Evolutionary conservation across 2,888 invertebrate species (phyloP), one percentile per base, ranked within the genome.

Genomic region (Rhyacophila evoluta): DNA sequence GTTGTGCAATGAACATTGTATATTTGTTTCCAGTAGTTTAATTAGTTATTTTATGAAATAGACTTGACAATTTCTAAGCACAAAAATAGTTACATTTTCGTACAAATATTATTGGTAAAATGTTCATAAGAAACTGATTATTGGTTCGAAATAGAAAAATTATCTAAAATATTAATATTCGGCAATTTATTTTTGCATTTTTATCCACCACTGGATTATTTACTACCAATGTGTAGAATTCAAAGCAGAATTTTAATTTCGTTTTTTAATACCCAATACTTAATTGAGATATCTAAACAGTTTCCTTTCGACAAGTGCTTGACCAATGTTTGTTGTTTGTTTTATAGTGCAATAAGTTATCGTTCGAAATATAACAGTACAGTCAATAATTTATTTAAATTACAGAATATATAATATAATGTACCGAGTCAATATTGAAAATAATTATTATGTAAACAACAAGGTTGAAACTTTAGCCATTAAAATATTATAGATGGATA

Each of bases 361-460:
- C 3, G 8, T 10, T 19, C 10, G 19, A 19, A 55, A 4, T 19
- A 19, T 25, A 55, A 55, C 55, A 10, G 55, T 25, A 55, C 19
- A 10, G 55, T 25, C 10, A 55, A 25, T 25, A 25, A 25, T 55
- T 55, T 8, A 55, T 55, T 55, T 8, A 55, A 55, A 55, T 15
- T 25, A 5, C 2, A 55, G 2, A n/a, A 25, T 25, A n/a, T n/a
- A n/a, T 39, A 12, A 25, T 55, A 55, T 6, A 4, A 6, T 2
- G 29, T 55, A 55, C 2, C 19, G 19, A 55, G 55, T 55, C 55
- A 8, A 2, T 2, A 25, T 4, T 55, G 19, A 10, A 55, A 19
- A 33, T 33, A 55, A 55, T 55, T 19, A 55, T 55, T 55, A 55
- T 55, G 55, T 19, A 55, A 55, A 55, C 19, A 55, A 19, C 55